phyloP scores from a whole-genome alignment of 2,888 invertebrate genomes.

The Euplexia lucipara region DNA sequence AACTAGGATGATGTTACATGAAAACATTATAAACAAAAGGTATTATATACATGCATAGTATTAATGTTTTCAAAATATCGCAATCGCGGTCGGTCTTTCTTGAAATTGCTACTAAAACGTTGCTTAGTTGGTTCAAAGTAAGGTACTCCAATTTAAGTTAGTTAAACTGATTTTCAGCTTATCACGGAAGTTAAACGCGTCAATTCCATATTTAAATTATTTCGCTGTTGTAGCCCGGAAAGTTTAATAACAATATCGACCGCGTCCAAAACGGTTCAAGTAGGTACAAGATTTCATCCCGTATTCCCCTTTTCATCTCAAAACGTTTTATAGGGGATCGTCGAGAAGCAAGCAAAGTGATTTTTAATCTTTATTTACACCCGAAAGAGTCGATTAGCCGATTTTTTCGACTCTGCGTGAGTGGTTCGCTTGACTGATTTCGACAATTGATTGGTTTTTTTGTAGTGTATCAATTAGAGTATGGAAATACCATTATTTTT shows the following conservation, averaged over 20 bases:
- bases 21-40: no score
- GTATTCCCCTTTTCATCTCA: slow-evolving; percentile 69
- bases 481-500: slow-evolving; percentile 20
- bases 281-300: slow-evolving; percentile 44
- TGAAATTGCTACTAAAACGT: not conserved
- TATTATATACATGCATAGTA: no score
- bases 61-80: no score
- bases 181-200: slow-evolving; percentile 14
- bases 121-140: slow-evolving; percentile 1
- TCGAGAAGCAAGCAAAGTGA: slow-evolving; percentile 75
- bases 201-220: slow-evolving; percentile 19
- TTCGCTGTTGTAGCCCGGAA: not conserved
- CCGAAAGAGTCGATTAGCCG: slow-evolving; percentile 74
- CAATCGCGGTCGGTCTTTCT: not conserved
- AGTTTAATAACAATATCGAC: slow-evolving; percentile 51
- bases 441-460: slow-evolving; percentile 24
- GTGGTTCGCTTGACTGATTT: slow-evolving; percentile 28
- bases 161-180: slow-evolving; percentile 2
- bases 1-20: no score
- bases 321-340: slow-evolving; percentile 73
- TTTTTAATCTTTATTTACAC: slow-evolving; percentile 83
- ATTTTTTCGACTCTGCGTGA: slow-evolving; percentile 59
- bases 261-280: slow-evolving; percentile 30
- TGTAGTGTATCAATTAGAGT: slow-evolving; percentile 11
- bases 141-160: slow-evolving; percentile 18